These are phyloP conservation scores for Salvator merianae DNA, from an alignment of 2,113 vertebrate species.

Conservation along the genomic window DNA sequence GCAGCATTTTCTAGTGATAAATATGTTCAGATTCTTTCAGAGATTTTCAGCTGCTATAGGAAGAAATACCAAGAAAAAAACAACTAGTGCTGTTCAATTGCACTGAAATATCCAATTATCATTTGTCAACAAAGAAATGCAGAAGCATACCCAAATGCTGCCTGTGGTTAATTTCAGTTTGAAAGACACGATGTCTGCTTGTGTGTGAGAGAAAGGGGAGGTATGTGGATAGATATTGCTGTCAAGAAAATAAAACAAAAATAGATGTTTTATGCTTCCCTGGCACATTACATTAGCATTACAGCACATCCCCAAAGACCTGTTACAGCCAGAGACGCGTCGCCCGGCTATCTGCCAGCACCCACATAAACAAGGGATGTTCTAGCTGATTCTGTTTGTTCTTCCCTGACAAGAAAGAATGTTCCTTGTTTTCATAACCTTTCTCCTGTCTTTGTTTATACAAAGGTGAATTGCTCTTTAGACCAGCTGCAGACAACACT, in stretches of 20 bases:
- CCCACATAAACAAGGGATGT: constrained; percentile 13
- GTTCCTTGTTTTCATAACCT: background rate
- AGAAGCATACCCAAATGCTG: constrained; percentile 17
- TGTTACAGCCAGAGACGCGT: background rate
- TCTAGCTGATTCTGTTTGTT: constrained; percentile 6
- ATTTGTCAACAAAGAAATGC: constrained; percentile 44
- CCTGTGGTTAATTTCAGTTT: constrained; percentile 32
- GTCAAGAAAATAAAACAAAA: constrained; percentile 48
- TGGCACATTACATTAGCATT: constrained; percentile 34
- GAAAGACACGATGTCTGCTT: constrained; percentile 23
- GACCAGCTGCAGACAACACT: constrained; percentile 29
- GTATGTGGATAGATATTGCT: background rate
- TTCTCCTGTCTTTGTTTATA: background rate
- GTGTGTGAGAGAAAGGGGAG: background rate
- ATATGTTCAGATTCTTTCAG: background rate
- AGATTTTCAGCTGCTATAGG: background rate
- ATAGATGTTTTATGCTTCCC: constrained; percentile 34
- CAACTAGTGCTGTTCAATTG: background rate
- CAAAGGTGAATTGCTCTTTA: constrained; percentile 51
- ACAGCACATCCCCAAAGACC: constrained; percentile 8
- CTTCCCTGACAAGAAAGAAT: constrained; percentile 22
- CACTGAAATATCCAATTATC: constrained; percentile 14
- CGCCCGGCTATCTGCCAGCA: constrained; percentile 14
- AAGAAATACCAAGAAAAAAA: background rate
- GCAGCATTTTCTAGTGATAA: background rate